Evolutionary conservation across 2,888 invertebrate genomes (phyloP).

Genomic region (Malacosoma neustria): DNA sequence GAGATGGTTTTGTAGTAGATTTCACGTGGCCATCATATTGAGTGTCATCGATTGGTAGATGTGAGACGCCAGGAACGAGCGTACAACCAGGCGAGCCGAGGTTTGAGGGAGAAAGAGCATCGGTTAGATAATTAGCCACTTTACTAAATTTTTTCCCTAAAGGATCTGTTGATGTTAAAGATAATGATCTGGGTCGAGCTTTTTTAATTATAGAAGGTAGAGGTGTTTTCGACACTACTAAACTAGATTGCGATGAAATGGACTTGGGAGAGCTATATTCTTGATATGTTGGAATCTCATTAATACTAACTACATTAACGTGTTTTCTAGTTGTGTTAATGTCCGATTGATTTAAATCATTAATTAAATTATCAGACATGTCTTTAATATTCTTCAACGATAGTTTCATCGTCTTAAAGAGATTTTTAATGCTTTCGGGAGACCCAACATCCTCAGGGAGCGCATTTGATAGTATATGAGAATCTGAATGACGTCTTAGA

Average conservation of each 20-base stretch:
- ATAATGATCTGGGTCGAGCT: constrained; percentile 46
- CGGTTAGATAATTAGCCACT: constrained; percentile 76
- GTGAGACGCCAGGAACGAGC: constrained; percentile 57
- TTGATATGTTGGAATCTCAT: constrained; percentile 66
- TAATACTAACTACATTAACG: constrained; percentile 63
- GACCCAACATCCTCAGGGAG: constrained; percentile 21
- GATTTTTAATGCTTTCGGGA: constrained; percentile 29
- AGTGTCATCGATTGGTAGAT: constrained; percentile 43
- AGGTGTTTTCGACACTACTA: constrained; percentile 44
- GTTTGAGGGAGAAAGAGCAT: constrained; percentile 74
- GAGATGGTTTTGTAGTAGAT: constrained; percentile 22
- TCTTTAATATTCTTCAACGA: constrained; percentile 15
- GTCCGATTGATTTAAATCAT: constrained; percentile 6
- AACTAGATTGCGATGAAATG: constrained; percentile 35
- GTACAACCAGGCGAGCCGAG: constrained; percentile 61
- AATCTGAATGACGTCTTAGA: constrained; percentile 41
- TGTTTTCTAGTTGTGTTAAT: constrained; percentile 28
- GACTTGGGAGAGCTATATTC: constrained; percentile 59
- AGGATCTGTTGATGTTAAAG: constrained; percentile 44
- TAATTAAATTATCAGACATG: neutral
- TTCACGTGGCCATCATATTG: constrained; percentile 32
- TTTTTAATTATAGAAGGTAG: constrained; percentile 50
- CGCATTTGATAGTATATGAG: constrained; percentile 25
- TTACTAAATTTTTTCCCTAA: constrained; percentile 57
- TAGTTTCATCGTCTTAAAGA: constrained; percentile 44